These are phyloP conservation scores for Xylocopa sonorina DNA, from an alignment of 1,140 invertebrate genomes.

Conservation along the genomic window DNA sequence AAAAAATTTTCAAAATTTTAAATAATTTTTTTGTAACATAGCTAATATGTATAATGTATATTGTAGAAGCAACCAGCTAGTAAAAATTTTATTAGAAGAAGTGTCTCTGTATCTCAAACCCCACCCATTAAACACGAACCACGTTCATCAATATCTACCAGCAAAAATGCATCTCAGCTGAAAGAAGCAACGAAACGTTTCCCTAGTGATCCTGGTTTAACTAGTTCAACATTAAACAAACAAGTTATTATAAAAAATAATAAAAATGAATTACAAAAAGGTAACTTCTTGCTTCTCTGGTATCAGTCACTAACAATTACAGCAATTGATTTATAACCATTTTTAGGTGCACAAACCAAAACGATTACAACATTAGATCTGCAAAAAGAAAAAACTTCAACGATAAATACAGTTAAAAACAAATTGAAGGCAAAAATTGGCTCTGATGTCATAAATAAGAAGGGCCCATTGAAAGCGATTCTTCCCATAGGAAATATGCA, in stretches of 20 bases:
- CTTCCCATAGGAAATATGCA: conserved; percentile 77
- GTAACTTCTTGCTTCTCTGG: conserved; percentile 2
- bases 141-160: conserved; percentile 25
- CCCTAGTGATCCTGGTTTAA: conserved; percentile 59
- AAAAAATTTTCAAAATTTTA: too few species aligned
- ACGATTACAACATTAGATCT: background rate
- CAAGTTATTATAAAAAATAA: conserved; percentile 12
- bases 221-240: conserved; percentile 19
- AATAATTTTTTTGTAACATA: background rate
- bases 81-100: conserved; percentile 48
- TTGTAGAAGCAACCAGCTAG: conserved; percentile 7
- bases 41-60: conserved; percentile 5
- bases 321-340: background rate
- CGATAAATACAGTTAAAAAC: conserved; percentile 65
- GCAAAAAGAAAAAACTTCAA: conserved; percentile 46
- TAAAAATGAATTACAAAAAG: conserved; percentile 10
- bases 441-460: conserved; percentile 63
- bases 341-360: conserved; percentile 6
- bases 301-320: background rate
- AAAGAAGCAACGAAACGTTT: conserved; percentile 64
- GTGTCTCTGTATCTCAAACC: conserved; percentile 53
- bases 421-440: conserved; percentile 73
- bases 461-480: conserved; percentile 77
- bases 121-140: conserved; percentile 13
- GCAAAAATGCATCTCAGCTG: conserved; percentile 57